These are phyloP conservation scores for Lumbricus terrestris DNA, from an alignment of 2,888 invertebrate species.

Conservation along the genomic window DNA sequence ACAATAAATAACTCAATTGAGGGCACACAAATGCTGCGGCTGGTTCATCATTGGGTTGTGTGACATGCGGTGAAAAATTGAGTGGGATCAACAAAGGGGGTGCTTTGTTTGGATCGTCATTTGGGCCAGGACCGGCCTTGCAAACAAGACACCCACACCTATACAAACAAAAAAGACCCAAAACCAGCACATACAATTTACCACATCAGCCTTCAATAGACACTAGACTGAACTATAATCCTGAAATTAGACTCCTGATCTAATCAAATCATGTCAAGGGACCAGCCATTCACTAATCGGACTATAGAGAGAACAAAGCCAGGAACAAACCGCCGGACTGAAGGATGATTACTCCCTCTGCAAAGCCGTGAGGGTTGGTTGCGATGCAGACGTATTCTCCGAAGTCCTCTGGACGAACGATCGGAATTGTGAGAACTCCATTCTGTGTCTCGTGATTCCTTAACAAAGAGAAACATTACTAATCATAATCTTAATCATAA, in stretches of 20 bases:
- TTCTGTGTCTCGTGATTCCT: slow-evolving; percentile 51
- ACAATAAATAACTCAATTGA: no score
- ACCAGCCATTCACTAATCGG: neutral
- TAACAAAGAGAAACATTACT: neutral
- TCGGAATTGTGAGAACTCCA: slow-evolving; percentile 64
- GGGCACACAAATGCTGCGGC: no score
- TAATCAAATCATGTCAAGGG: neutral
- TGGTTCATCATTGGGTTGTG: no score
- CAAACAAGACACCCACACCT: no score
- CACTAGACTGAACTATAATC: neutral
- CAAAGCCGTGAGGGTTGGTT: slow-evolving; percentile 67
- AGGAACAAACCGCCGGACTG: slow-evolving; percentile 45
- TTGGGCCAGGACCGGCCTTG: no score
- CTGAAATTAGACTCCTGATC: neutral
- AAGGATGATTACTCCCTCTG: slow-evolving; percentile 67
- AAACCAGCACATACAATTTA: no score
- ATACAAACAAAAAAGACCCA: no score
- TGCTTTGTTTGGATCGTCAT: no score
- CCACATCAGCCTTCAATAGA: no score
- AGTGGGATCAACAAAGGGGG: no score
- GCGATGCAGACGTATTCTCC: slow-evolving; percentile 85
- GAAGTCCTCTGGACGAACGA: slow-evolving; percentile 77
- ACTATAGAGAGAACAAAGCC: neutral
- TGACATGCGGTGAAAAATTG: no score
- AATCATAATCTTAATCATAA: no score